Conservation (phyloP, 2,888 invertebrate genomes). For the Apamea sordens region DNA sequence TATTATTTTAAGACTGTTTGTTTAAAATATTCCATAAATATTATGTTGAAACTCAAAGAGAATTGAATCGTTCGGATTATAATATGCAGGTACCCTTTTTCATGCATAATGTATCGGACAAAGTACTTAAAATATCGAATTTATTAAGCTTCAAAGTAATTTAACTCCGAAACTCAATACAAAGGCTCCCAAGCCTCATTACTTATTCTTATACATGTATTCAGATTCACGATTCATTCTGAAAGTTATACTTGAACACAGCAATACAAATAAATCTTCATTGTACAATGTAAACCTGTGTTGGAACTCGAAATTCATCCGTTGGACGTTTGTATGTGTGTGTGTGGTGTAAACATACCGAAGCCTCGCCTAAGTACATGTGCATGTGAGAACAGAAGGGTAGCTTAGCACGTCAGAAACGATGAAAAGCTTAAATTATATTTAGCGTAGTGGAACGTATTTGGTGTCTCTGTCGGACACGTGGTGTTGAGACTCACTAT, state of each 20-base stretch:
- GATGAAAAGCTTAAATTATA: slow-evolving; percentile 44
- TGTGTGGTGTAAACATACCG: slow-evolving; percentile 53
- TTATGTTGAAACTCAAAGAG: not conserved
- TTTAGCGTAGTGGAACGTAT: slow-evolving; percentile 14
- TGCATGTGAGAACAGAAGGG: slow-evolving; percentile 47
- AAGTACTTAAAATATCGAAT: slow-evolving; percentile 14
- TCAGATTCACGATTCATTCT: slow-evolving; percentile 52
- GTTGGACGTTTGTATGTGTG: slow-evolving; percentile 44
- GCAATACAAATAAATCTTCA: slow-evolving; percentile 65
- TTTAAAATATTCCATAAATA: no score
- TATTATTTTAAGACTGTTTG: not conserved
- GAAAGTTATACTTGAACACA: slow-evolving; percentile 55
- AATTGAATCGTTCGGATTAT: not conserved
- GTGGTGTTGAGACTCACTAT: not conserved
- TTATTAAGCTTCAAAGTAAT: slow-evolving; percentile 9
- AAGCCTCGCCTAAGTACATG: slow-evolving; percentile 26
- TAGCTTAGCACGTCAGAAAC: slow-evolving; percentile 39
- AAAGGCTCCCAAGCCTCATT: slow-evolving; percentile 28
- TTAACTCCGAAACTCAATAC: slow-evolving; percentile 22
- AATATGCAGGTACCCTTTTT: not conserved
- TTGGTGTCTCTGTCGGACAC: not conserved
- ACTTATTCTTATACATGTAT: slow-evolving; percentile 45
- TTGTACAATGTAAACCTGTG: slow-evolving; percentile 60
- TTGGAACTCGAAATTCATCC: slow-evolving; percentile 59
- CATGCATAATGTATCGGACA: slow-evolving; percentile 8